phyloP scores from a whole-genome alignment of 2,888 invertebrate species.

The Ceraclea dissimilis region DNA sequence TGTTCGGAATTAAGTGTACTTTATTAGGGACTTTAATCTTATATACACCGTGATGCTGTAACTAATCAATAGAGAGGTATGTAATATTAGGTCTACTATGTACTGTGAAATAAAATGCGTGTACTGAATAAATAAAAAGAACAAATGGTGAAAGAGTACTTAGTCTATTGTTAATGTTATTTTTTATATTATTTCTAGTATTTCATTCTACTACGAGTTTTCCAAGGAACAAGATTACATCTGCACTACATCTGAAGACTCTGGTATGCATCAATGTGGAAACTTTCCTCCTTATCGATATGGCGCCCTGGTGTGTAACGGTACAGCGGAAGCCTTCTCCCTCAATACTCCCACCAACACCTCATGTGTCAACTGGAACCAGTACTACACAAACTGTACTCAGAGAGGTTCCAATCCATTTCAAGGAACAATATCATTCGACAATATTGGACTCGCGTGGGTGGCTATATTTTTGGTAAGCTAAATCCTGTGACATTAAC shows the following conservation, averaged over 20 bases:
- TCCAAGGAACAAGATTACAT: conserved; percentile 93
- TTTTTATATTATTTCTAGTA: conserved; percentile 35
- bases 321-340: conserved; percentile 54
- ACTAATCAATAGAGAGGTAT: no score
- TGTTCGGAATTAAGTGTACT: no score
- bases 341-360: conserved; percentile 59
- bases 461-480: conserved; percentile 98
- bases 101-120: no score
- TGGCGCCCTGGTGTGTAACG: conserved; percentile 70
- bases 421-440: conserved; percentile 98
- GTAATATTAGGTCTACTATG: no score
- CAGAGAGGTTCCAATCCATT: conserved; percentile 94
- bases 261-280: conserved; percentile 88
- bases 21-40: no score
- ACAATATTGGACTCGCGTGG: conserved; percentile 99
- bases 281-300: conserved; percentile 73
- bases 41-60: no score
- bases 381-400: conserved; percentile 93
- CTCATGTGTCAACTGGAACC: conserved; percentile 97
- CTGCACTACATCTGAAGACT: conserved; percentile 86
- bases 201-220: conserved; percentile 80
- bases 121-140: no score
- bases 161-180: no score
- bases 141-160: no score
- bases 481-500: conserved; percentile 36